These are phyloP conservation scores for Eciton burchellii DNA, from an alignment of 1,140 invertebrate species.

Conservation along the genomic window DNA sequence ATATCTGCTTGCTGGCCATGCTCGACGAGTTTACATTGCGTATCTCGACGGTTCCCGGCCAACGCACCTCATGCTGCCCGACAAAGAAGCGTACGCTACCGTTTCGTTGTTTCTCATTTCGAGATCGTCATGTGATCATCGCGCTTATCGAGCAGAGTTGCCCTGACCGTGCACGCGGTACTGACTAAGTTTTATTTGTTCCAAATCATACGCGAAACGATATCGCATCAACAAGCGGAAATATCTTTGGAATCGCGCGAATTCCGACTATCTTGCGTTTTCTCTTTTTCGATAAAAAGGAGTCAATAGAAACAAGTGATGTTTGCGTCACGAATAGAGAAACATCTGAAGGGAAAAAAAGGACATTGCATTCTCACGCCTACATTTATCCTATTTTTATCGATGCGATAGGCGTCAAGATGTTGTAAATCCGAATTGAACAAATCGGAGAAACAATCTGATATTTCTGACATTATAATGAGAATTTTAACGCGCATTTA, in stretches of 20 bases:
- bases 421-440: not conserved
- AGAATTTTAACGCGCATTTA: no score
- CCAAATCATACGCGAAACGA: not conserved
- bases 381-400: not conserved
- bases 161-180: not conserved
- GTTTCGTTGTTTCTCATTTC: not conserved
- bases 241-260: conserved; percentile 4
- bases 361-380: not conserved
- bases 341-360: not conserved
- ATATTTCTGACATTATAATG: no score
- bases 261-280: not conserved
- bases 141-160: not conserved
- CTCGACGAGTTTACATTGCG: not conserved
- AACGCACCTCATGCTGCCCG: not conserved
- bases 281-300: no score
- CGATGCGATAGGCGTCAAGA: not conserved
- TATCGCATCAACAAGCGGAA: no score
- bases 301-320: no score
- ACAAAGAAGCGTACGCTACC: not conserved
- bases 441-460: not conserved
- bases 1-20: not conserved
- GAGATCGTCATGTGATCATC: not conserved
- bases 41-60: not conserved
- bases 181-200: conserved; percentile 19
- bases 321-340: not conserved